Evolutionary conservation across 2,888 invertebrate genomes (phyloP), one percentile per base, ranked within the genome.

Genomic region (Drosophila mayaguana): DNA sequence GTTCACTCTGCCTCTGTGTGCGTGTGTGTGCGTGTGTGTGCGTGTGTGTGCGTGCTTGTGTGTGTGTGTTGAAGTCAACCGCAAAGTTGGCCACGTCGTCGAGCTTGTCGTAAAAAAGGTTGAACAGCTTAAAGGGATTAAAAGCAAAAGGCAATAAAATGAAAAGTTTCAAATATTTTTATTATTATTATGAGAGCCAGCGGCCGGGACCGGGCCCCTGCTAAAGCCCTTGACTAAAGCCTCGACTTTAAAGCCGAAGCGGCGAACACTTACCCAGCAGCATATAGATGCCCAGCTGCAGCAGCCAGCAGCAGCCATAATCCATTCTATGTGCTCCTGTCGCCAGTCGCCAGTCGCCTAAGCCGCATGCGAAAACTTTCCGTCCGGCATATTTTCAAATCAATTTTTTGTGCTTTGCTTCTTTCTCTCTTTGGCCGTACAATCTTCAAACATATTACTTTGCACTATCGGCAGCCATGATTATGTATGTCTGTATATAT

Each of bases 121-220:
- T 81, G 70, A 61, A 63, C 77, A 63, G 80, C 83, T 81, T 80
- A 80, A 84, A 79, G 78, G 89, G 86, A 88, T 87, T 88, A 88
- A 84, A 82, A 88, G 88, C 79, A 89, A 88, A 87, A 87, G 81
- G 89, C 84, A 87, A 88, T 88, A 84, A 88, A 87, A 88, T 83
- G 79, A 87, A 87, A 87, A 87, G 79, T 88, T 87, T 87, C 72
- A 86, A 83, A 86, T 88, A 87, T 84, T 84, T 84, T 82, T 80
- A 78, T 85, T 88, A 88, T 83, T 85, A 81, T 80, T 75, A 75
- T 34, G 60, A 61, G 59, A 54, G 59, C 40, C 46, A 14, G 18
- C 53, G 43, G 43, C 50, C 9, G 32, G 32, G 32, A 1, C 11
- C 9, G 34, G 34, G 32, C 34, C 3, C 34, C 5, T 11, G 42